Base-by-base conservation (phyloP, 1,140 invertebrate genomes). In the Galleria mellonella region DNA sequence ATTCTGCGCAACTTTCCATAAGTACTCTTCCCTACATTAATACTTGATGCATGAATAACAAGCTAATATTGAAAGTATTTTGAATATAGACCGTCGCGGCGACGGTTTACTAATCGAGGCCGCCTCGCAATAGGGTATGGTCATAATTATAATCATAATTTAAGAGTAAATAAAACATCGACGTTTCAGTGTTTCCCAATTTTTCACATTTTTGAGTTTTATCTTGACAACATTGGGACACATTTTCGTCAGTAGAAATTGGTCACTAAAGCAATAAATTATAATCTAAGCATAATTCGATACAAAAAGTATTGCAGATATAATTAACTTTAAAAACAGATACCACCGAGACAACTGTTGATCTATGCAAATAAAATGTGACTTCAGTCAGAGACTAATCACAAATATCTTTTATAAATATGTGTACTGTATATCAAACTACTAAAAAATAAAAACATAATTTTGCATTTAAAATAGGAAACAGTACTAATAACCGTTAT, bases 301-400 rank as follows among this genome's bases (percentile, higher is more conserved):
- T 59, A 62, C 66, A 56, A 51, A 54, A 64, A 66, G 62, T 69
- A 81, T 78, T 74, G 72, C 63, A 69, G 68, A 63, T 61, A 69
- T 62, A 57, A 67, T 52, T 55, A 64, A 62, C 43, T 63, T 52
- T 57, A 59, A 66, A 62, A 44, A 60, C 43, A 51, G 48, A 66
- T 37, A 67, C 27, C 42, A 48, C 49, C 47, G 53, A 57, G 58
- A 60, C 40, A 51, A 63, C 40, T 52, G 44, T 51, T 50, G 47
- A 58, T 44, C 41, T 60, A 55, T 35, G 47, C 45, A 57, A 65
- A 52, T 59, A 58, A 60, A 58, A 52, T 41, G 36, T 44, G 43
- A 40, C 35, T 33, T 54, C 44, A 48, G 54, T 32, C 50, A 36
- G 9, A 43, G 38, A 56, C 48, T 51, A 57, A 59, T 55, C 50